Evolutionary conservation across 2,113 vertebrate species (phyloP).

Genomic region (Phrynocephalus versicolor): DNA sequence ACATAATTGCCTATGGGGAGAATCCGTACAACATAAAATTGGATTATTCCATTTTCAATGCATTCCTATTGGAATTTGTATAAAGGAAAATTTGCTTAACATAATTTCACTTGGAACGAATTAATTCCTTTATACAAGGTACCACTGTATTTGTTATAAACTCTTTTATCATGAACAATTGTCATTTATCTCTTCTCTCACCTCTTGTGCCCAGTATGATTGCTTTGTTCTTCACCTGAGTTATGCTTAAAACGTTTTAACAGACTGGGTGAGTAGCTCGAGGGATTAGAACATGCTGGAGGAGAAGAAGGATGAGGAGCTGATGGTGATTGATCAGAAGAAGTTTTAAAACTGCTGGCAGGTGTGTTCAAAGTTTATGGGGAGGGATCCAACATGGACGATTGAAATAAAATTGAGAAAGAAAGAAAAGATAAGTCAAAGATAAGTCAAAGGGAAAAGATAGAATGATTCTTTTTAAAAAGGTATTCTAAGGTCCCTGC

Average conservation of each 20-base stretch:
- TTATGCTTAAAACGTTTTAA: conserved; percentile 78
- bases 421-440: not conserved
- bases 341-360: conserved; percentile 54
- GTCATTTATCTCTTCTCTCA: conserved; percentile 68
- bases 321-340: conserved; percentile 64
- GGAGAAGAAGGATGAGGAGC: conserved; percentile 50
- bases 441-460: not conserved
- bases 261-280: conserved; percentile 80
- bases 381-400: conserved; percentile 52
- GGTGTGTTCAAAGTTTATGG: conserved; percentile 42
- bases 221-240: conserved; percentile 77
- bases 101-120: too few relatives aligned
- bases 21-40: too few relatives aligned
- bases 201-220: conserved; percentile 79
- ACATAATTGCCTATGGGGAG: too few relatives aligned
- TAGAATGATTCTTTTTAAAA: too few relatives aligned
- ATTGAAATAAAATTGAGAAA: conserved; percentile 40
- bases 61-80: too few relatives aligned
- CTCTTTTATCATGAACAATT: not conserved
- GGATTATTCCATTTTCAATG: too few relatives aligned
- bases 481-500: not conserved
- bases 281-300: conserved; percentile 73
- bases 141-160: too few relatives aligned
- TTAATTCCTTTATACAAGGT: too few relatives aligned
- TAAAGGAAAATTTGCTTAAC: too few relatives aligned